Conservation (phyloP, 2,113 vertebrate species). For the Piprites chloris region DNA sequence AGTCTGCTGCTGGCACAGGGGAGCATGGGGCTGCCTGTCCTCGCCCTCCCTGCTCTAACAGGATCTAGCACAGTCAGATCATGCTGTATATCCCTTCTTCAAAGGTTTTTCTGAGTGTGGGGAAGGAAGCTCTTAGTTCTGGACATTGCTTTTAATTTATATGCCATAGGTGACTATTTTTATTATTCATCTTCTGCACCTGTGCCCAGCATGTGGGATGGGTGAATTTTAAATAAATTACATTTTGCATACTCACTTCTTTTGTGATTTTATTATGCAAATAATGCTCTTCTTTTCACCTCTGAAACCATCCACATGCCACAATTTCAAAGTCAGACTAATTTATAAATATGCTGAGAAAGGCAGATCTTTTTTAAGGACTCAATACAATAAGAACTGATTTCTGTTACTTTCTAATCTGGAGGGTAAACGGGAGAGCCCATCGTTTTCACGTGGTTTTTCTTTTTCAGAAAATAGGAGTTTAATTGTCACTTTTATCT, state of each 20-base stretch:
- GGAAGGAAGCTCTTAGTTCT: background rate
- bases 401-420: conserved; percentile 14
- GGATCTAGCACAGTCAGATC: background rate
- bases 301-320: conserved; percentile 44
- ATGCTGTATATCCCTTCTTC: background rate
- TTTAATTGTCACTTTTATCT: conserved; percentile 21
- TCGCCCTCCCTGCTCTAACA: background rate
- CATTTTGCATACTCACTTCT: conserved; percentile 51
- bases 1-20: background rate
- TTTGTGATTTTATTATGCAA: conserved; percentile 71
- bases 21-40: background rate
- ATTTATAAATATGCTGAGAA: conserved; percentile 55
- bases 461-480: background rate
- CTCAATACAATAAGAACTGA: conserved; percentile 28
- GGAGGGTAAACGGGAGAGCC: background rate
- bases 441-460: background rate
- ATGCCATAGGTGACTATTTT: conserved; percentile 30
- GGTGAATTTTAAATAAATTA: conserved; percentile 69
- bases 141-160: conserved; percentile 22
- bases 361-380: conserved; percentile 26
- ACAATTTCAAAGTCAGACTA: conserved; percentile 48
- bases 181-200: conserved; percentile 44
- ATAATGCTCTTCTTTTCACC: conserved; percentile 60
- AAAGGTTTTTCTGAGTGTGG: background rate
- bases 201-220: conserved; percentile 33